Conservation (phyloP, 2,113 vertebrate genomes). For the Urocolius indicus region DNA sequence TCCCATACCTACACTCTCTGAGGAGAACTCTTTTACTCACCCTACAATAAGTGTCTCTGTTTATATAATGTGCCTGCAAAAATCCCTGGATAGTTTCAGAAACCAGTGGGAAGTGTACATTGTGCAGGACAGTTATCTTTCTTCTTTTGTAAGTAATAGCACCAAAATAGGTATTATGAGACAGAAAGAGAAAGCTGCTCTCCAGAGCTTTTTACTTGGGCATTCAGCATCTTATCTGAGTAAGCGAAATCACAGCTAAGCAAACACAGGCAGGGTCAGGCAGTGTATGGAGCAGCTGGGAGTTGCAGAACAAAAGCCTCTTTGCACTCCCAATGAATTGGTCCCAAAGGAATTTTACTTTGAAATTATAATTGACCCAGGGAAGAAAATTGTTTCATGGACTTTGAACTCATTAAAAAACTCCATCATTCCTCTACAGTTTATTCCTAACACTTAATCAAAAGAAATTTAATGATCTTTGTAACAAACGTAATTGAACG, state of each 20-base stretch:
- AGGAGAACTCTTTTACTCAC: background rate
- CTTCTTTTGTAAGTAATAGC: background rate
- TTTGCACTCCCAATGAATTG: conserved; percentile 73
- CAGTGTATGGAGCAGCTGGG: conserved; percentile 34
- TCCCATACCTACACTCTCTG: background rate
- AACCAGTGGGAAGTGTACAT: background rate
- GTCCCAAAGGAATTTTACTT: conserved; percentile 74
- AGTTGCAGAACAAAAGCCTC: conserved; percentile 68
- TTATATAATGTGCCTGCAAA: background rate
- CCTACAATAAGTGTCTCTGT: background rate
- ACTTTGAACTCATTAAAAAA: conserved; percentile 75
- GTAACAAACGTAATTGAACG: background rate
- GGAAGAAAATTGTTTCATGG: conserved; percentile 77
- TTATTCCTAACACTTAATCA: conserved; percentile 79
- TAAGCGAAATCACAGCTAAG: conserved; percentile 20
- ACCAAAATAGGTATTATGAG: background rate
- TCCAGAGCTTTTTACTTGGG: conserved; percentile 3
- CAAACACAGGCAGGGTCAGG: conserved; percentile 29
- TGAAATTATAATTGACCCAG: conserved; percentile 80
- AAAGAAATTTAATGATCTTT: conserved; percentile 70
- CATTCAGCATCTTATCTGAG: conserved; percentile 39
- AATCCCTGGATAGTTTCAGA: background rate
- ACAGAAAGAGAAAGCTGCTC: conserved; percentile 31
- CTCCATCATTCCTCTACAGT: conserved; percentile 70
- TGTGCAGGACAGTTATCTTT: background rate